Evolutionary conservation across 2,888 invertebrate genomes (phyloP).

Genomic region (Oscheius sp.): DNA sequence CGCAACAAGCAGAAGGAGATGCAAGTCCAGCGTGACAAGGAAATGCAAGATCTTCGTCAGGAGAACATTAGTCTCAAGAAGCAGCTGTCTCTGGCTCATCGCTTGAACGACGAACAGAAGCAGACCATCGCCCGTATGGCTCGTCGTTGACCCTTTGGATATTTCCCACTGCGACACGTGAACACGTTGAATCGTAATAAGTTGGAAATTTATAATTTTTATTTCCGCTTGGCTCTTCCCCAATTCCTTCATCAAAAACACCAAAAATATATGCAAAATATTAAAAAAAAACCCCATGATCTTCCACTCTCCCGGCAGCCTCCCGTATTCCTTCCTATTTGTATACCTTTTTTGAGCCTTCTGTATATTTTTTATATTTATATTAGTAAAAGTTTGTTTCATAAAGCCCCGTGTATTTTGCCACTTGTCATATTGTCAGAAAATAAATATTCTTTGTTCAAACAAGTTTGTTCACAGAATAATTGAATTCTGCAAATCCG

Average conservation of each 20-base stretch:
- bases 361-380: background rate
- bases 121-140: conserved; percentile 22
- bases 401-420: background rate
- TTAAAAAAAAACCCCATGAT: conserved; percentile 3
- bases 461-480: background rate
- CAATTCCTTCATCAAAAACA: background rate
- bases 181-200: too few relatives aligned
- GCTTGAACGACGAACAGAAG: conserved; percentile 27
- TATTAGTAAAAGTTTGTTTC: background rate
- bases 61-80: conserved; percentile 16
- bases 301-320: background rate
- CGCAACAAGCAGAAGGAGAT: conserved; percentile 51
- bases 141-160: conserved; percentile 15
- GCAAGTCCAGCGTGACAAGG: conserved; percentile 41
- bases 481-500: background rate
- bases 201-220: too few relatives aligned
- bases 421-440: conserved; percentile 5
- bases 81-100: conserved; percentile 9
- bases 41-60: conserved; percentile 32
- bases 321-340: background rate
- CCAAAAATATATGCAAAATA: conserved; percentile 16
- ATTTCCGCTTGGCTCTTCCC: background rate
- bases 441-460: too few relatives aligned
- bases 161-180: too few relatives aligned
- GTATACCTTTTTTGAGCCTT: background rate